Evolutionary conservation across 2,113 vertebrate species (phyloP).

Genomic region (Chauna torquata): DNA sequence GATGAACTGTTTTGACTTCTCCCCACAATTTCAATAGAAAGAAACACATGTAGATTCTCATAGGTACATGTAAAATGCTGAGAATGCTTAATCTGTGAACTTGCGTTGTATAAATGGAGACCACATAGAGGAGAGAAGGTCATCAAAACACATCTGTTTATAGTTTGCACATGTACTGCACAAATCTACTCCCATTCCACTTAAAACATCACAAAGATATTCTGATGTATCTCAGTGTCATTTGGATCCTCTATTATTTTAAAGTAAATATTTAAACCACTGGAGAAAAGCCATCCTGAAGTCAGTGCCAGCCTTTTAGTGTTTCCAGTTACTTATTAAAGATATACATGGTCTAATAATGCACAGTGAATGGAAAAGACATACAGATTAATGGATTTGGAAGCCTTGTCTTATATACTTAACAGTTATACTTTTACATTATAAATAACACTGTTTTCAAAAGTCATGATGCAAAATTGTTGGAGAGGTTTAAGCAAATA

Average conservation of each 20-base stretch:
- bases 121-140: neutral
- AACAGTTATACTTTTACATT: neutral
- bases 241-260: slow-evolving; percentile 8
- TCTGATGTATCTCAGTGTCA: slow-evolving; percentile 18
- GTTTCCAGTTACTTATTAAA: slow-evolving; percentile 62
- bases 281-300: slow-evolving; percentile 22
- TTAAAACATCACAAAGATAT: slow-evolving; percentile 21
- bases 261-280: slow-evolving; percentile 45
- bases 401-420: slow-evolving; percentile 9
- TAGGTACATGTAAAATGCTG: neutral
- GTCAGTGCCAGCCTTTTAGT: slow-evolving; percentile 36
- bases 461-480: neutral
- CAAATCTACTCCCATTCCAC: neutral
- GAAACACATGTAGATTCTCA: neutral
- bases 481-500: neutral
- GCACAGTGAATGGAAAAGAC: neutral
- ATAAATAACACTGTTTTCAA: neutral
- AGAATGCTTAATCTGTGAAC: neutral
- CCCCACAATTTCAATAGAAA: neutral
- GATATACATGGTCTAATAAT: neutral
- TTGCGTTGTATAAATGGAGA: neutral
- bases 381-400: neutral
- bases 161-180: neutral
- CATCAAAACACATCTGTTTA: slow-evolving; percentile 22
- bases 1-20: neutral